phyloP scores from a whole-genome alignment of 2,113 vertebrate genomes.

The Kryptolebias marmoratus region DNA sequence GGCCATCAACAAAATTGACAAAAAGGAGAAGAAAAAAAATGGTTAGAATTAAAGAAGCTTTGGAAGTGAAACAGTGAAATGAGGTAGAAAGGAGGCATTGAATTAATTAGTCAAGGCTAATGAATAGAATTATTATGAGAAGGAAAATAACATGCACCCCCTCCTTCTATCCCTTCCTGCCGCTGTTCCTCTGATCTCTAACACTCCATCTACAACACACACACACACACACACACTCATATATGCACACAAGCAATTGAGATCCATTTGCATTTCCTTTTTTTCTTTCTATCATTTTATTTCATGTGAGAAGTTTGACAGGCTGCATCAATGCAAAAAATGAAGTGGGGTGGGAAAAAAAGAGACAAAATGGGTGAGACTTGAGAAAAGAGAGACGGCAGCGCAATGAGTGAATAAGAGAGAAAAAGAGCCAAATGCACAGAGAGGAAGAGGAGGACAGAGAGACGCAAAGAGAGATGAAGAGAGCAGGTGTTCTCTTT shows the following conservation, averaged over 20 bases:
- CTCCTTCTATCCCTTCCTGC: slow-evolving; percentile 49
- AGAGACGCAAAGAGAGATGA: slow-evolving; percentile 57
- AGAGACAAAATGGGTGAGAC: slow-evolving; percentile 62
- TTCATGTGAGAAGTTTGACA: slow-evolving; percentile 59
- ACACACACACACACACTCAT: slow-evolving; percentile 25
- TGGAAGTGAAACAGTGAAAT: slow-evolving; percentile 50
- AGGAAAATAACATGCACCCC: slow-evolving; percentile 42
- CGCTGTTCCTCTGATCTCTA: slow-evolving; percentile 66
- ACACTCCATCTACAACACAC: slow-evolving; percentile 47
- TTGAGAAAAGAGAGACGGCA: slow-evolving; percentile 44
- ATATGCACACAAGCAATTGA: slow-evolving; percentile 40
- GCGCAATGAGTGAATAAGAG: slow-evolving; percentile 39
- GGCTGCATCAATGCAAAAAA: slow-evolving; percentile 61
- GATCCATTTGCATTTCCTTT: slow-evolving; percentile 62
- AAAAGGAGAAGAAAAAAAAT: not conserved
- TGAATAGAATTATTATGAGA: slow-evolving; percentile 76
- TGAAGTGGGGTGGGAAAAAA: slow-evolving; percentile 41
- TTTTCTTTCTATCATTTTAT: slow-evolving; percentile 13
- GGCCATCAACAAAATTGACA: not conserved
- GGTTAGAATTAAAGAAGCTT: slow-evolving; percentile 6
- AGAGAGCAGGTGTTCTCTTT: slow-evolving; percentile 78
- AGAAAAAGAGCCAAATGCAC: slow-evolving; percentile 32
- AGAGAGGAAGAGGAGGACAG: slow-evolving; percentile 15
- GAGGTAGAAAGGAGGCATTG: slow-evolving; percentile 49
- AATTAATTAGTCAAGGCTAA: slow-evolving; percentile 79